Conservation (phyloP, 2,113 vertebrate species). For the Dendrocopos noguchii region DNA sequence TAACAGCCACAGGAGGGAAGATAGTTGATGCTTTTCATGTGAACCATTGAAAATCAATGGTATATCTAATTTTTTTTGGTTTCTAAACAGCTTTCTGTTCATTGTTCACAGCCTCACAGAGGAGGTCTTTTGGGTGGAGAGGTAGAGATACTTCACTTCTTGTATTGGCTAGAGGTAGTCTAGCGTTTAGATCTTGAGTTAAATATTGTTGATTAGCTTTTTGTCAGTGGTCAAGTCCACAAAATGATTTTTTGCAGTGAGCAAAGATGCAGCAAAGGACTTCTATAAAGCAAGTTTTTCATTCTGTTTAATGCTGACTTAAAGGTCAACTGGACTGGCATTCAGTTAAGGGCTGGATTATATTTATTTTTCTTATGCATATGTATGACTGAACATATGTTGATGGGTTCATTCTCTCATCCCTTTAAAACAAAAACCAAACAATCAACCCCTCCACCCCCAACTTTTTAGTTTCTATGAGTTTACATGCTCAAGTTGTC, state of each 20-base stretch:
- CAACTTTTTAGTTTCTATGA: background rate
- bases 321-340: slow-evolving; percentile 72
- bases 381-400: background rate
- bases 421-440: background rate
- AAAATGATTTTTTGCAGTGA: slow-evolving; percentile 55
- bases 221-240: slow-evolving; percentile 79
- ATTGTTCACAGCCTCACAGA: slow-evolving; percentile 89
- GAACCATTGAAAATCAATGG: slow-evolving; percentile 63
- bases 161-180: slow-evolving; percentile 84
- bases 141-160: slow-evolving; percentile 89
- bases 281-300: slow-evolving; percentile 25
- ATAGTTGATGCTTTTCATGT: slow-evolving; percentile 54
- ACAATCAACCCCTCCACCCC: fast-evolving
- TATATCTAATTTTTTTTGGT: slow-evolving; percentile 58
- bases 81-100: slow-evolving; percentile 80
- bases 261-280: slow-evolving; percentile 39
- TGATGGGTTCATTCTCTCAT: background rate
- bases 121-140: slow-evolving; percentile 94
- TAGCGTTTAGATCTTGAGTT: slow-evolving; percentile 73
- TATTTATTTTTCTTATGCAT: background rate
- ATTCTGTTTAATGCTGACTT: slow-evolving; percentile 41
- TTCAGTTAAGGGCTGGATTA: background rate
- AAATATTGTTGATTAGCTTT: slow-evolving; percentile 48
- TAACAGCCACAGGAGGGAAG: background rate
- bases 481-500: background rate